Evolutionary conservation across 2,113 vertebrate genomes (phyloP), one percentile per base, ranked within the genome.

Genomic region (Poeciliopsis occidentalis): DNA sequence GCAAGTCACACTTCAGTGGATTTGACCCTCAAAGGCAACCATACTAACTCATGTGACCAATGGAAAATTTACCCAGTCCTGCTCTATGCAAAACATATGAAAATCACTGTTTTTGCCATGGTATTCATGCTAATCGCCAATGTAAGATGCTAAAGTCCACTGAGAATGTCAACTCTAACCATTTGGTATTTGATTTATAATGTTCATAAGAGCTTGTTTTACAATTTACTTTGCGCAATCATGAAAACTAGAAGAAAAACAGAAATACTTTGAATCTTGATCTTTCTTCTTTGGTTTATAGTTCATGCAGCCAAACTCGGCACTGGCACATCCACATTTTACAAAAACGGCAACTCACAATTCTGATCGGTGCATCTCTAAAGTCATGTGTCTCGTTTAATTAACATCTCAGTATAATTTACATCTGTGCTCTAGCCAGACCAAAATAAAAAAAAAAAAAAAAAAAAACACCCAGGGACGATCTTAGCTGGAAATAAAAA

Each of bases 371-470:
- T 57, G 51, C 51, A 57, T 57, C 51, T 57, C 51, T n/a, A 57
- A 57, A 57, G 7, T 17, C 22, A 57, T 8, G 3, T 6, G 51
- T 57, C 51, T 57, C 3, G 3, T 24, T 57, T 57, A 17, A 57
- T n/a, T n/a, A 57, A 8, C 51, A 24, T 24, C 51, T 57, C 24
- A 3, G 24, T 11, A 6, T n/a, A n/a, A n/a, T 19, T 17, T 47
- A 47, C 17, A 57, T 57, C 24, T n/a, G 7, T 57, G 51, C 51
- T 57, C 24, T 57, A 17, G 51, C 5, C 51, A 57, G 5, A 74
- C 77, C 11, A 22, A 86, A 41, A 79, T 4, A 31, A 31, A 73
- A 79, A 41, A 71, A 0, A 24, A 8, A 54, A 1, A 12, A 2
- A 1, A 12, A 2, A 12, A 88, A 62, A 77, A 11, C 3, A 3